Conservation (phyloP, 2,888 invertebrate species). For the Physocephala rufipes region DNA sequence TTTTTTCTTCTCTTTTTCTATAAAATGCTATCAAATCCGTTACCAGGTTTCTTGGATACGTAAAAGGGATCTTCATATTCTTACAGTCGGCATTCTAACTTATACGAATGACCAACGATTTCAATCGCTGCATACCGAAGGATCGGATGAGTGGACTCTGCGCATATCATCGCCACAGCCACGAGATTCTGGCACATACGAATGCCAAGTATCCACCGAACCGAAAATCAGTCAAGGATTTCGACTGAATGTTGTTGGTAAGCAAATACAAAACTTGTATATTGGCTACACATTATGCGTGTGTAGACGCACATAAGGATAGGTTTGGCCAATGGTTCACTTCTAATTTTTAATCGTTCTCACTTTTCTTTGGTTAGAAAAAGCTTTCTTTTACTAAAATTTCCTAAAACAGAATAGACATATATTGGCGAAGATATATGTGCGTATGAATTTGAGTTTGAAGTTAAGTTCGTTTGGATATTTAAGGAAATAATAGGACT, state of each 20-base stretch:
- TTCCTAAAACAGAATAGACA: background rate
- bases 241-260: slow-evolving; percentile 76
- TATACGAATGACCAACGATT: slow-evolving; percentile 78
- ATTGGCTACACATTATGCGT: background rate
- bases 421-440: background rate
- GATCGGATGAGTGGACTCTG: slow-evolving; percentile 76
- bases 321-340: background rate
- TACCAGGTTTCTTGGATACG: slow-evolving; percentile 83
- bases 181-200: slow-evolving; percentile 75
- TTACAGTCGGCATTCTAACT: slow-evolving; percentile 76
- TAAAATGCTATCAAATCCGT: too few species aligned
- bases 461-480: too few species aligned
- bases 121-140: slow-evolving; percentile 75
- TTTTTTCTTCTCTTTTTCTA: background rate
- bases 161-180: slow-evolving; percentile 75
- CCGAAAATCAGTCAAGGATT: slow-evolving; percentile 79
- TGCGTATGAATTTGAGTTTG: too few species aligned
- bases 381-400: too few species aligned
- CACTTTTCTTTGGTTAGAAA: background rate
- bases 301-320: background rate
- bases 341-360: background rate
- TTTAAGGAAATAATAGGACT: too few species aligned
- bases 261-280: slow-evolving; percentile 59
- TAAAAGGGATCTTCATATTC: slow-evolving; percentile 80
- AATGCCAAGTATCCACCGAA: slow-evolving; percentile 80